These are phyloP conservation scores for Campylomormyrus tamandua DNA, from an alignment of 2,113 vertebrate species.

Conservation along the genomic window DNA sequence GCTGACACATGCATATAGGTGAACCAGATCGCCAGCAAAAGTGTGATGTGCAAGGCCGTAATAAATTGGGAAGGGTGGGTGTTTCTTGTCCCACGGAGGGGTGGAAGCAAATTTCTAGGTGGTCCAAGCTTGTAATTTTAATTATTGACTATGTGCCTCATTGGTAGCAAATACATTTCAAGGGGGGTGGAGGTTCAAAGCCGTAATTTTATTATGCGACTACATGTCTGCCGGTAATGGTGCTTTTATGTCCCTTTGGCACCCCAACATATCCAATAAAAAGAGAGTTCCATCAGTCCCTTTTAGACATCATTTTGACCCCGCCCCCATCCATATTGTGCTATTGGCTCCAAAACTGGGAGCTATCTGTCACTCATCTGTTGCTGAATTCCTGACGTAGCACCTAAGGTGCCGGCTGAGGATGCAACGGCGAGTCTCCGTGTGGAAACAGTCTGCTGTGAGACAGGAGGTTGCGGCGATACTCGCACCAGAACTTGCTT, in stretches of 20 bases:
- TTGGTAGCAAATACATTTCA: neutral
- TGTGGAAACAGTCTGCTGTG: slow-evolving; percentile 58
- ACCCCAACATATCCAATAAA: neutral
- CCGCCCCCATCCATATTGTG: slow-evolving; percentile 20
- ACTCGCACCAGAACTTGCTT: slow-evolving; percentile 47
- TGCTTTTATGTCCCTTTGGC: neutral
- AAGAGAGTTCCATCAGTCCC: neutral
- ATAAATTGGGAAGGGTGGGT: neutral
- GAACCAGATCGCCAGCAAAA: neutral
- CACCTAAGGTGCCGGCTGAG: slow-evolving; percentile 35
- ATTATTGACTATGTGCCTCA: neutral
- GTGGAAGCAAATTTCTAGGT: neutral
- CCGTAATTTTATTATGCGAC: neutral
- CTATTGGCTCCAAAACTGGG: slow-evolving; percentile 31
- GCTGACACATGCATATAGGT: neutral
- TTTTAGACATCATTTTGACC: neutral
- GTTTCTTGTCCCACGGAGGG: neutral
- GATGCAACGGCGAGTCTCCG: slow-evolving; percentile 41
- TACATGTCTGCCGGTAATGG: neutral
- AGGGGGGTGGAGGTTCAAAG: neutral
- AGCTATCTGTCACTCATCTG: slow-evolving; percentile 45
- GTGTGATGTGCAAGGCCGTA: neutral
- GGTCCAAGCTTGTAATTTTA: neutral
- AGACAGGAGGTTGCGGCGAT: slow-evolving; percentile 53
- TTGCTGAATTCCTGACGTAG: slow-evolving; percentile 51